A percentile compares a stretch with the other conserved stretches of the same genome.
phyloP scores from a whole-genome alignment of 2,113 vertebrate species.

The Neomonachus schauinslandi region DNA sequence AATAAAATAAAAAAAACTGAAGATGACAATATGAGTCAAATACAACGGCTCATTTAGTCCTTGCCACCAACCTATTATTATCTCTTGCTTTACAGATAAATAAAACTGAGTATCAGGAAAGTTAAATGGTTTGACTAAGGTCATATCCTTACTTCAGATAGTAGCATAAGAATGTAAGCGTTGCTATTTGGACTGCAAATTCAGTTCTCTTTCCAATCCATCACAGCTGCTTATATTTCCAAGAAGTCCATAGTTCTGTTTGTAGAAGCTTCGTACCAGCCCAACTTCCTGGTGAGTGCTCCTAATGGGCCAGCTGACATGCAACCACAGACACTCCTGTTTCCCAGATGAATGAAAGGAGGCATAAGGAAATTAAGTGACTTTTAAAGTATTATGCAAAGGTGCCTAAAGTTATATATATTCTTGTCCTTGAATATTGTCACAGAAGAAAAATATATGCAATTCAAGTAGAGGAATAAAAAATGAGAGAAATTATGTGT shows the following conservation, averaged over 20 bases:
- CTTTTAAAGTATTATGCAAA: not conserved
- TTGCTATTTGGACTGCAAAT: not conserved
- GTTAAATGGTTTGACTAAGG: not conserved
- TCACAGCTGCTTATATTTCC: not conserved
- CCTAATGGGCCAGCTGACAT: not conserved
- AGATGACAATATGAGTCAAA: not conserved
- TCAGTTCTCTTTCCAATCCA: not conserved
- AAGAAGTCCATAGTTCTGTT: not conserved
- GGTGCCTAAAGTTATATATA: not conserved
- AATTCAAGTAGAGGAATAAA: not conserved
- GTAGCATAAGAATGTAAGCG: not conserved
- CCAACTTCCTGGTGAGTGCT: not conserved
- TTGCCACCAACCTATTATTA: not conserved
- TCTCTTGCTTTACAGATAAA: not conserved
- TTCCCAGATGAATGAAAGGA: not conserved
- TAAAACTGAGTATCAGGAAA: constrained; percentile 21
- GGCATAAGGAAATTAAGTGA: not conserved
- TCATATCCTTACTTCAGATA: not conserved
- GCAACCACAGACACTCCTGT: not conserved
- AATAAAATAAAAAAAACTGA: not conserved
- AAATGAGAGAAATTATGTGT: not conserved
- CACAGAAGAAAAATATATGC: not conserved
- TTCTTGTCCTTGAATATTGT: not conserved
- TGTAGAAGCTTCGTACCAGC: not conserved
- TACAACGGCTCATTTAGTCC: not conserved